Base-by-base conservation (phyloP, 2,888 invertebrate species). In the Limnephilus lunatus region DNA sequence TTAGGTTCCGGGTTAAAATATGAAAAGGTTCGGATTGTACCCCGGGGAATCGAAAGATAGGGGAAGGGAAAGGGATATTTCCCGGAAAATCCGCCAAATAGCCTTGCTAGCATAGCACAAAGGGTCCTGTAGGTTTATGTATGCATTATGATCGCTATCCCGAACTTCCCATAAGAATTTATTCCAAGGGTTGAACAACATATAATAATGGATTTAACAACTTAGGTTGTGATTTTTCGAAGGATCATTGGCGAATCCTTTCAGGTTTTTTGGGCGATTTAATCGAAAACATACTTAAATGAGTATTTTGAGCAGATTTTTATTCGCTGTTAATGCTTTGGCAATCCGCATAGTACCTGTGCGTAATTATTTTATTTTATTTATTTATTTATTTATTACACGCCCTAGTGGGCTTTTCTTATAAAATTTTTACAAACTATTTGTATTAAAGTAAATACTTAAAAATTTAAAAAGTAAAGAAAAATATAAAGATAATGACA, bases 61-160 rank as follows among this genome's bases (percentile, higher is more conserved):
- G 83, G 35, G 19, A 11, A 19, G 32, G 82, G 32, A 25, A 30
- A 30, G 53, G 53, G 53, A 88, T 88, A 31, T 88, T 35, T 53
- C 68, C 31, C 68, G 25, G 83, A 83, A 44, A 86, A 44, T 44
- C 48, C 39, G 35, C 81, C 31, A 81, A 89, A 89, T 89, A 89
- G 88, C n/a, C 80, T 89, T 11, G 25, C 35, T 89, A 81, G 88
- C 80, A 35, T 39, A n/a, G 39, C 48, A 89, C 88, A 89, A 89
- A 89, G 80, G 88, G 88, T 80, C 88, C 35, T 25, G 88, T 31
- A 80, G 68, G 80, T 89, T 89, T 89, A 80, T 80, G 88, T 89
- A 89, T 89, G 88, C 81, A 89, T 89, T 89, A 89, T 89, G 88
- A 89, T 89, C 81, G 88, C 88, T 68, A 89, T 89, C 39, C 88